phyloP scores from a whole-genome alignment of 53 echinoderm and acorn worm genomes.

The Holothuria scabra region DNA sequence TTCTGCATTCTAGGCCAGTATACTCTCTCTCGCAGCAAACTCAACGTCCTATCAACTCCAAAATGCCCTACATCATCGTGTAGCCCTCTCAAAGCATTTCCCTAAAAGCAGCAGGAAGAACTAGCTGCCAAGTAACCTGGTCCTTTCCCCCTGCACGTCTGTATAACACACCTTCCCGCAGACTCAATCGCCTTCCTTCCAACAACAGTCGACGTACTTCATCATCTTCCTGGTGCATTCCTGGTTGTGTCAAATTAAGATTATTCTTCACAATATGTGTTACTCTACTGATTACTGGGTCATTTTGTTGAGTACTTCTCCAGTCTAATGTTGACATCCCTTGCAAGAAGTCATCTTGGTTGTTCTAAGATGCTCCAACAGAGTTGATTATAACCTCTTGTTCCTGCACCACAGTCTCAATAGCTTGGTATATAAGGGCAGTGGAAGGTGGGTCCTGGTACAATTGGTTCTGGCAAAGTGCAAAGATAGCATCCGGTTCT shows the following conservation, averaged over 20 bases:
- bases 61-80: conserved; percentile 63
- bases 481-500: neutral
- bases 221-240: neutral
- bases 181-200: conserved; percentile 25
- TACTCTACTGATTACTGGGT: conserved; percentile 5
- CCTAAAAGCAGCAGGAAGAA: conserved; percentile 38
- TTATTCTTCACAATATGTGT: neutral
- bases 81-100: conserved; percentile 23
- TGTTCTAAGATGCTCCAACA: neutral
- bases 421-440: neutral
- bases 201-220: conserved; percentile 31
- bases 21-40: conserved; percentile 33
- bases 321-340: conserved; percentile 6
- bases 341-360: neutral
- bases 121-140: conserved; percentile 1
- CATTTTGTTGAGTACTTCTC: neutral
- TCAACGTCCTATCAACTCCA: conserved; percentile 49
- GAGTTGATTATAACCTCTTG: neutral
- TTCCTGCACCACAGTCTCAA: neutral
- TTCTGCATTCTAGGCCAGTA: conserved; percentile 48
- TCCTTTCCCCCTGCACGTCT: no score
- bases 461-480: conserved; percentile 3
- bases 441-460: neutral
- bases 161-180: conserved; percentile 31
- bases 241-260: neutral